Evolutionary conservation across 2,113 vertebrate genomes (phyloP).

Genomic region (Cervus canadensis): DNA sequence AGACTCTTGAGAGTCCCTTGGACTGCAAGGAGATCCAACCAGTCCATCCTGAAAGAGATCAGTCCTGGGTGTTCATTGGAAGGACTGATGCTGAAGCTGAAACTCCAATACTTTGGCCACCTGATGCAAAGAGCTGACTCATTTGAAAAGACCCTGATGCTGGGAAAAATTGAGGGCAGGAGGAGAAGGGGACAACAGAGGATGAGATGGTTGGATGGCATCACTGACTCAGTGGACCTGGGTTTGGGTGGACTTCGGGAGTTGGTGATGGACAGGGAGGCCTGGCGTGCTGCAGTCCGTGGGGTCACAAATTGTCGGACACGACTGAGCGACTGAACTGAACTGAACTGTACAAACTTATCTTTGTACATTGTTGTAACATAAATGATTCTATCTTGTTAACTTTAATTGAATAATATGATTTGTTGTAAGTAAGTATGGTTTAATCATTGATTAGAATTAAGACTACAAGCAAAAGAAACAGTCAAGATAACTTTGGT

Average conservation of each 20-base stretch:
- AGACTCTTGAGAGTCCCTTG: neutral
- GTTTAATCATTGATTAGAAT: neutral
- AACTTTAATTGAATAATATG: neutral
- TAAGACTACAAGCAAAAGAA: neutral
- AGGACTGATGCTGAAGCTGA: neutral
- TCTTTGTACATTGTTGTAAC: neutral
- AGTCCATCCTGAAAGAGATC: neutral
- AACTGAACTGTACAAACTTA: neutral
- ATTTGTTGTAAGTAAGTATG: neutral
- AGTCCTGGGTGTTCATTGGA: neutral
- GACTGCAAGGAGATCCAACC: neutral
- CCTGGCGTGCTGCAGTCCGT: neutral
- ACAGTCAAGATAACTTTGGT: neutral
- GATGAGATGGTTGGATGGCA: neutral
- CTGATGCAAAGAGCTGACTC: no score
- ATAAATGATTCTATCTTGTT: neutral
- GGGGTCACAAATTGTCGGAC: neutral
- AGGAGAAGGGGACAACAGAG: accelerated
- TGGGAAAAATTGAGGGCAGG: neutral
- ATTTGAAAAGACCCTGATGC: no score
- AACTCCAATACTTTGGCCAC: neutral
- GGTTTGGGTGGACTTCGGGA: neutral
- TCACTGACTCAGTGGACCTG: neutral
- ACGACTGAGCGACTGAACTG: neutral
- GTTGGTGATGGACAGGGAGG: neutral